Conservation (phyloP, 2,113 vertebrate genomes). For the cat (Felis catus) region F.catus_Fca126_mat1.0 CM031415.1:185164001-185164500, state of each 20-base stretch:
- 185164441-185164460: background rate
- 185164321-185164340: too few relatives aligned
- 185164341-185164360: too few relatives aligned
- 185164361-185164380: too few relatives aligned
- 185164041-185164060: background rate
- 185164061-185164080: background rate
- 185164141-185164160: background rate
- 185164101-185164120: slow-evolving; percentile 1
- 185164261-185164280: too few relatives aligned
- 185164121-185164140: background rate
- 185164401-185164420: too few relatives aligned
- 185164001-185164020: background rate
- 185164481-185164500: fast-evolving
- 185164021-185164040: background rate
- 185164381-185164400: too few relatives aligned
- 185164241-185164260: too few relatives aligned
- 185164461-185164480: fast-evolving
- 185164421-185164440: background rate
- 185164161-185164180: background rate
- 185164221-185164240: too few relatives aligned
- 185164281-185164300: too few relatives aligned
- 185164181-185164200: too few relatives aligned
- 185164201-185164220: too few relatives aligned
- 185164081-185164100: background rate
- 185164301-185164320: too few relatives aligned